Evolutionary conservation across 2,888 invertebrate genomes (phyloP).

Genomic region (Scaptodrosophila latifasciaeformis): DNA sequence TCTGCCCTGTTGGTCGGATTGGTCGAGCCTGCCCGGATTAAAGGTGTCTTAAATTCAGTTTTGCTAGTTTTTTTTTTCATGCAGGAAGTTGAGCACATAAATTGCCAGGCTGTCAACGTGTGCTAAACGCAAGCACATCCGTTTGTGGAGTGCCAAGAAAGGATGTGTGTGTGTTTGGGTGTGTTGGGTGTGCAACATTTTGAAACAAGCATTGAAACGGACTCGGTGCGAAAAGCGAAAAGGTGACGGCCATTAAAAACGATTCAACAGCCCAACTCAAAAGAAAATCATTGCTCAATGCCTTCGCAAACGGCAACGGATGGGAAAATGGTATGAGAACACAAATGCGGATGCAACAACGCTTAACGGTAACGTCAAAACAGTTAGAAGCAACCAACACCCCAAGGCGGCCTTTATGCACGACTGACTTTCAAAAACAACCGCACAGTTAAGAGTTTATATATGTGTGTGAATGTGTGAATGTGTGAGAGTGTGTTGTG

Average conservation of each 20-base stretch:
- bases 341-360: conserved; percentile 46
- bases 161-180: too few relatives aligned
- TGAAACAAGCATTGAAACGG: conserved; percentile 15
- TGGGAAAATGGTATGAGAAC: conserved; percentile 21
- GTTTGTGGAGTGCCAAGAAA: conserved; percentile 9
- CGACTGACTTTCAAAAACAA: background rate
- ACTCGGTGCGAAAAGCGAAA: conserved; percentile 30
- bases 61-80: background rate
- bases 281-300: conserved; percentile 57
- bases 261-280: conserved; percentile 71
- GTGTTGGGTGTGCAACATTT: conserved; percentile 32
- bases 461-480: too few relatives aligned
- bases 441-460: too few relatives aligned
- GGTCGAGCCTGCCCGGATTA: conserved; percentile 30
- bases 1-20: too few relatives aligned
- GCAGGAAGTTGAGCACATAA: conserved; percentile 47
- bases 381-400: conserved; percentile 18
- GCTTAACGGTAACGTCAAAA: conserved; percentile 30
- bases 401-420: too few relatives aligned
- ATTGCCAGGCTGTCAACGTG: conserved; percentile 56
- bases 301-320: conserved; percentile 25
- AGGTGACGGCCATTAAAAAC: conserved; percentile 73
- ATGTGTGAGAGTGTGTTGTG: too few relatives aligned
- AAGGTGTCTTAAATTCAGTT: conserved; percentile 39
- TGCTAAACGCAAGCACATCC: conserved; percentile 57